Percentiles rank a stretch among this genome's conserved stretches.
phyloP scores from a whole-genome alignment of 1,140 invertebrate species.

The Sarcophaga bullata region DNA sequence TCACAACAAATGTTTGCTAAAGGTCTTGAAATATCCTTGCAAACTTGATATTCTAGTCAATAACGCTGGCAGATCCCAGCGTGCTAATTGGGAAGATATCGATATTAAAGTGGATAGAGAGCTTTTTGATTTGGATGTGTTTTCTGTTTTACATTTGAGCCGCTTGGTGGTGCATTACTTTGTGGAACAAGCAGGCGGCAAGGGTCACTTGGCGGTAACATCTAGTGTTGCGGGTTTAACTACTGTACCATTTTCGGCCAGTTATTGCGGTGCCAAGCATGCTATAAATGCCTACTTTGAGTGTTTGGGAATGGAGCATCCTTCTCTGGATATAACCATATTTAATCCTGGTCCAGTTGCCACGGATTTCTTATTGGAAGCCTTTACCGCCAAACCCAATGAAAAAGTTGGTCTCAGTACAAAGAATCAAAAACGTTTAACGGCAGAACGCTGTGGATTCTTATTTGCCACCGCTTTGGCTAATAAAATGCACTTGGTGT shows the following conservation, averaged over 20 bases:
- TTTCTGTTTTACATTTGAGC: slow-evolving; percentile 78
- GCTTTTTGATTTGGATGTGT: slow-evolving; percentile 86
- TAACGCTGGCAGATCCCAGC: slow-evolving; percentile 85
- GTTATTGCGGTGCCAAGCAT: slow-evolving; percentile 84
- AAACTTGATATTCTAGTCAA: slow-evolving; percentile 81
- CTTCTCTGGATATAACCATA: slow-evolving; percentile 72
- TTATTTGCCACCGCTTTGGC: slow-evolving; percentile 80
- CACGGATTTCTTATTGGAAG: slow-evolving; percentile 76
- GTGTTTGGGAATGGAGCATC: slow-evolving; percentile 73
- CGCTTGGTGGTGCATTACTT: slow-evolving; percentile 77
- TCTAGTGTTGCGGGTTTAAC: slow-evolving; percentile 79
- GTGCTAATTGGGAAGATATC: slow-evolving; percentile 81
- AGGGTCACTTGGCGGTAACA: slow-evolving; percentile 78
- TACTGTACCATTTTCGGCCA: slow-evolving; percentile 77
- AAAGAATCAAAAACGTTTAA: slow-evolving; percentile 70
- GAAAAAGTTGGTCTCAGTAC: slow-evolving; percentile 69
- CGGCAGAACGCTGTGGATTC: slow-evolving; percentile 76
- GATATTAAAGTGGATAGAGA: slow-evolving; percentile 80
- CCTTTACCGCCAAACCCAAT: slow-evolving; percentile 75
- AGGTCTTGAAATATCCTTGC: slow-evolving; percentile 78
- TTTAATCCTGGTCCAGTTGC: slow-evolving; percentile 81
- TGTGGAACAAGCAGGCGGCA: slow-evolving; percentile 66
- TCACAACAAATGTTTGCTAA: slow-evolving; percentile 74
- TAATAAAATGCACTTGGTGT: slow-evolving; percentile 80
- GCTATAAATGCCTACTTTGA: slow-evolving; percentile 85